Conservation (phyloP, 2,888 invertebrate genomes). For the Ditylenchus weischeri region DNA sequence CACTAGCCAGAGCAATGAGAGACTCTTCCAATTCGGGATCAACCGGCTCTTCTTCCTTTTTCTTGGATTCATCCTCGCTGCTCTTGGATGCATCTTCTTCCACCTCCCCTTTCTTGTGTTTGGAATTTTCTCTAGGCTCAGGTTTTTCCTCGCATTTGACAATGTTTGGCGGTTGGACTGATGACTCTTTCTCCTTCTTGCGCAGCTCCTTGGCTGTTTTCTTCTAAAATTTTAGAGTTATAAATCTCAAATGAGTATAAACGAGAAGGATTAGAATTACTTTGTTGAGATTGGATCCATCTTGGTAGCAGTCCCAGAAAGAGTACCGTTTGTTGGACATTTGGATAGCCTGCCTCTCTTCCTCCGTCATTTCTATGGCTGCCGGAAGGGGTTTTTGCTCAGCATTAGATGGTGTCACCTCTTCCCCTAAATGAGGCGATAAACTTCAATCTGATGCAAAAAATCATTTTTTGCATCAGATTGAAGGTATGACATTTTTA, state of each 20-base stretch:
- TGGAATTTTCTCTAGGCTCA: slow-evolving; percentile 71
- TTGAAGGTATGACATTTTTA: no score
- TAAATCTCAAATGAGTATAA: not conserved
- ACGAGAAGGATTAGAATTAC: slow-evolving; percentile 14
- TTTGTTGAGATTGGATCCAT: slow-evolving; percentile 34
- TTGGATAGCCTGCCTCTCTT: slow-evolving; percentile 28
- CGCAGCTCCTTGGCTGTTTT: slow-evolving; percentile 23
- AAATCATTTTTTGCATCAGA: not conserved
- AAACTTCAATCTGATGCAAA: not conserved
- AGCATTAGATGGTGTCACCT: not conserved
- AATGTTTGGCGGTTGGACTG: slow-evolving; percentile 58
- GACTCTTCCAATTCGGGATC: slow-evolving; percentile 13
- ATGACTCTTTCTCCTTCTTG: slow-evolving; percentile 31
- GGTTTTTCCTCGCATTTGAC: slow-evolving; percentile 64
- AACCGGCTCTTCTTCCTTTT: slow-evolving; percentile 19
- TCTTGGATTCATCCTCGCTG: slow-evolving; percentile 1
- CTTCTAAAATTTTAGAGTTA: slow-evolving; percentile 22
- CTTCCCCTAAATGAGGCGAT: not conserved
- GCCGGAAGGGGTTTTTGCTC: not conserved
- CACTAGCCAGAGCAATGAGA: slow-evolving; percentile 7
- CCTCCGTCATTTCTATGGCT: slow-evolving; percentile 20
- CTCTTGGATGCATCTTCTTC: slow-evolving; percentile 27
- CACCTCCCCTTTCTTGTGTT: slow-evolving; percentile 62
- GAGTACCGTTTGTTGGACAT: slow-evolving; percentile 43
- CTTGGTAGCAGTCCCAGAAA: slow-evolving; percentile 39